A percentile compares a stretch with the other conserved stretches of the same genome.
phyloP scores from a whole-genome alignment of 2,113 vertebrate genomes.

The Athene cunicularia region DNA sequence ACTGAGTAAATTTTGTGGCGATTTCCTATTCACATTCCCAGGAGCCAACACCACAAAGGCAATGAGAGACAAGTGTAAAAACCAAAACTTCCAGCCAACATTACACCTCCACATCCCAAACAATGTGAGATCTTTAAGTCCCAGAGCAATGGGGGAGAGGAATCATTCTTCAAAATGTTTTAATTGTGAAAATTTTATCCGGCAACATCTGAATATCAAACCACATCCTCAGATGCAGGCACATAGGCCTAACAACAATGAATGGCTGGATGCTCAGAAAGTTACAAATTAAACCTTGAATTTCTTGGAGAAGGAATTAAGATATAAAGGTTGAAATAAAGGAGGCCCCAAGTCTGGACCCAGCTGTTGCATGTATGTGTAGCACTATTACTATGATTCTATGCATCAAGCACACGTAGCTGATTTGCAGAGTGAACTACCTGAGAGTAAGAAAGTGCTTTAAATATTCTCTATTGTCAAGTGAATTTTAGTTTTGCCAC shows the following conservation, averaged over 20 bases:
- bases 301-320: not conserved
- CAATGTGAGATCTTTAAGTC: fast-evolving
- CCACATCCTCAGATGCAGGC: not conserved
- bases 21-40: not conserved
- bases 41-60: not conserved
- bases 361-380: not conserved
- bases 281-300: not conserved
- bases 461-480: not conserved
- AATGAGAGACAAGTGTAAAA: not conserved
- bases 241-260: not conserved
- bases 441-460: not conserved
- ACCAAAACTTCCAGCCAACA: not conserved
- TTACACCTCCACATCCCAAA: not conserved
- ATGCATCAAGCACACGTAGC: not conserved
- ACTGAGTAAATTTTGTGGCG: slow-evolving; percentile 8
- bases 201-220: not conserved
- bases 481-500: not conserved
- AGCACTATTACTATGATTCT: not conserved
- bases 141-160: not conserved
- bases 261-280: not conserved
- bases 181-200: not conserved
- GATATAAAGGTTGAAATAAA: not conserved
- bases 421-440: not conserved
- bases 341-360: not conserved
- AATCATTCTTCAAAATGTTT: not conserved